phyloP scores from a whole-genome alignment of 2,888 invertebrate species.

The Geotrupes spiniger region DNA sequence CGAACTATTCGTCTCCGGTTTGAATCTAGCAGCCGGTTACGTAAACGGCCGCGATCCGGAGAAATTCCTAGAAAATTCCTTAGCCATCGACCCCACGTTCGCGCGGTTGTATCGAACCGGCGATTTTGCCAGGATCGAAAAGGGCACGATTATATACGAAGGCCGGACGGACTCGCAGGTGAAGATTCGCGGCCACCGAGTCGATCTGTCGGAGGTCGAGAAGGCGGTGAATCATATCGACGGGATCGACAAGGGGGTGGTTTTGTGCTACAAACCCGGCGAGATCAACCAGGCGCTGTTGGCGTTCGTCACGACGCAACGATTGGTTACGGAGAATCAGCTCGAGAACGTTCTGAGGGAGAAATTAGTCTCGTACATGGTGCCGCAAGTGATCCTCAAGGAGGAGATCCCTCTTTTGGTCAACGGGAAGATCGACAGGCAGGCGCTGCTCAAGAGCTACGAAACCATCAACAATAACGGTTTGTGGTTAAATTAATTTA shows the following conservation, averaged over 20 bases:
- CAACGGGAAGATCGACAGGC: conserved; percentile 85
- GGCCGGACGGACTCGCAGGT: conserved; percentile 81
- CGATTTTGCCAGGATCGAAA: conserved; percentile 73
- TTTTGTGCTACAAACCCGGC: conserved; percentile 76
- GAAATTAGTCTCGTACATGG: conserved; percentile 72
- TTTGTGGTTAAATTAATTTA: conserved; percentile 38
- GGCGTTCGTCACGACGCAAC: conserved; percentile 58
- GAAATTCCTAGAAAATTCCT: conserved; percentile 72
- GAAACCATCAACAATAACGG: conserved; percentile 69
- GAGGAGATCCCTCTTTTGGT: conserved; percentile 76
- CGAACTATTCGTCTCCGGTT: conserved; percentile 78
- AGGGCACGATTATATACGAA: conserved; percentile 67
- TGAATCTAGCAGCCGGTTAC: conserved; percentile 78
- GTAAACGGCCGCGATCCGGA: conserved; percentile 72
- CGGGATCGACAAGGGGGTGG: conserved; percentile 72
- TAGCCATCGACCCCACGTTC: conserved; percentile 65
- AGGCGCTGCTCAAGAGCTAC: conserved; percentile 70
- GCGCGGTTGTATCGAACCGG: conserved; percentile 78
- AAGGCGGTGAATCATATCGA: conserved; percentile 62
- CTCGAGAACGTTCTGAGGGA: conserved; percentile 64
- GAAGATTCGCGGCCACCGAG: conserved; percentile 82
- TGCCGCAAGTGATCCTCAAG: conserved; percentile 72
- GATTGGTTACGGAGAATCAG: conserved; percentile 54
- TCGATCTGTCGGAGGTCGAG: conserved; percentile 83
- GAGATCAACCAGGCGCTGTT: conserved; percentile 69